Evolutionary conservation across 2,113 vertebrate species (phyloP).

Genomic region (Nycticryphes semicollaris): DNA sequence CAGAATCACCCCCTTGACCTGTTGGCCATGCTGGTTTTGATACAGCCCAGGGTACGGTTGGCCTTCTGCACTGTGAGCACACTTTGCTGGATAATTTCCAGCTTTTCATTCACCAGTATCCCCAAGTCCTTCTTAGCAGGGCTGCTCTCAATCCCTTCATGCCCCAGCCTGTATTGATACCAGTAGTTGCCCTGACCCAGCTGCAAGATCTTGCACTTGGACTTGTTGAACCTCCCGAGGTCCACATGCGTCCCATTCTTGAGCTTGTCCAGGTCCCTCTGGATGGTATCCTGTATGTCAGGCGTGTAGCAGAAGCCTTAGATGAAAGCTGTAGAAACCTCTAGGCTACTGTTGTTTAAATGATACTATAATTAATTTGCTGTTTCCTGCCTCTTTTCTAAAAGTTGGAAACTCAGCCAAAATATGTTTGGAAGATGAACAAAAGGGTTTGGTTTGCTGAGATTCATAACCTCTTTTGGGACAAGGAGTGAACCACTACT

Average conservation of each 20-base stretch:
- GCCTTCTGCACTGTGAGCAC: not conserved
- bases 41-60: not conserved
- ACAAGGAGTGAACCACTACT: not conserved
- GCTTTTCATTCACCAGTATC: not conserved
- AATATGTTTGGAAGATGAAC: not conserved
- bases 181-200: not conserved
- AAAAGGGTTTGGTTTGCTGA: slow-evolving; percentile 6
- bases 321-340: not conserved
- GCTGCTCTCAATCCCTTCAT: not conserved
- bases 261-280: not conserved
- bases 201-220: not conserved
- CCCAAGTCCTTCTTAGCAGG: not conserved
- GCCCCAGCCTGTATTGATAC: not conserved
- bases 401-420: not conserved
- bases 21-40: not conserved
- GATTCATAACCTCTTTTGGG: not conserved
- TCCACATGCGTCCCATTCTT: not conserved
- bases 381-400: not conserved
- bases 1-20: not conserved
- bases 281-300: not conserved
- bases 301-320: not conserved
- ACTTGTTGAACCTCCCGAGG: not conserved
- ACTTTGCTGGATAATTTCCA: not conserved
- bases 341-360: not conserved
- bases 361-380: not conserved